Percentiles rank a stretch among this genome's conserved stretches.
These are phyloP conservation scores for Pseudopipra pipra DNA, from an alignment of 2,113 vertebrate genomes.

Conservation along the genomic window DNA sequence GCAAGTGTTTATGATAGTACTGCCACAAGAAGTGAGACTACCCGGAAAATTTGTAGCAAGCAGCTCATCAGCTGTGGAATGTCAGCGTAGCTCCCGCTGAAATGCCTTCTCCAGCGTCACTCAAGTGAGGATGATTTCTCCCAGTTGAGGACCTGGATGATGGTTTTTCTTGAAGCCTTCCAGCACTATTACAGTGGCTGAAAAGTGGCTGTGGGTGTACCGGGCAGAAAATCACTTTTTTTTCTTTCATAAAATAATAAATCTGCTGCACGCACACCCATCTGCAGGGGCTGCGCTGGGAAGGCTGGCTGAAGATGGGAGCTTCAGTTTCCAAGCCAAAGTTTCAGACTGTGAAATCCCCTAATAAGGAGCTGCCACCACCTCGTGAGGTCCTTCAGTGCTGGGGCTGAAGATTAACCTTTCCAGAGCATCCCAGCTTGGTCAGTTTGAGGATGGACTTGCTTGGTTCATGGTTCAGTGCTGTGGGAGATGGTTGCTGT, in stretches of 20 bases:
- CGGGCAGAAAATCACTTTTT: background rate
- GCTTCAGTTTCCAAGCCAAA: background rate
- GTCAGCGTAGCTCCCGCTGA: background rate
- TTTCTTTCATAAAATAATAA: background rate
- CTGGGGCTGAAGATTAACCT: background rate
- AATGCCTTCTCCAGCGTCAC: background rate
- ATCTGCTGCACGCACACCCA: rapidly evolving
- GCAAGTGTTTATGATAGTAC: constrained; percentile 28
- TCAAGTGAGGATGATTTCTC: background rate
- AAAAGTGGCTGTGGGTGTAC: background rate
- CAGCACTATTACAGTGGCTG: background rate
- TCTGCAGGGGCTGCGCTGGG: background rate
- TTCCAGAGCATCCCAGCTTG: background rate
- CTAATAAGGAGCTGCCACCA: background rate
- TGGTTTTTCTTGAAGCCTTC: background rate
- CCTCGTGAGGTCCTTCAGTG: rapidly evolving
- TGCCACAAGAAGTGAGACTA: background rate
- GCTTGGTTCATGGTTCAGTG: background rate
- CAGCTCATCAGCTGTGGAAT: background rate
- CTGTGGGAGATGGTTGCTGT: background rate
- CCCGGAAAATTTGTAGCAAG: background rate
- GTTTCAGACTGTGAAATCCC: background rate
- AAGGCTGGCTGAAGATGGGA: background rate
- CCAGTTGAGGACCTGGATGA: background rate
- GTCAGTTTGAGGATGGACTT: rapidly evolving